Base-by-base conservation (phyloP, 2,888 invertebrate species). In the Cancer borealis region DNA sequence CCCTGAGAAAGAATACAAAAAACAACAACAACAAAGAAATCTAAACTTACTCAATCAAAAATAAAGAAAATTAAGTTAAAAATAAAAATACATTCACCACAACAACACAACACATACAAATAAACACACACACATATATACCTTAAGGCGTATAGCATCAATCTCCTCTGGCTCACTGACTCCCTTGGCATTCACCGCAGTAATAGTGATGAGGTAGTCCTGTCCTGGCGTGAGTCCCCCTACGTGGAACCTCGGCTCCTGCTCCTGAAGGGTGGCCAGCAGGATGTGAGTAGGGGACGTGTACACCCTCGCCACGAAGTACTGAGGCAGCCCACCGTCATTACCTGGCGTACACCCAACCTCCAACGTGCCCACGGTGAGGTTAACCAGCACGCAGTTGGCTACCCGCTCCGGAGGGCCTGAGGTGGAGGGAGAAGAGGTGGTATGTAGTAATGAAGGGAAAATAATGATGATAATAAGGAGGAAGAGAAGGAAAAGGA, bases 131-230 rank as follows among this genome's bases (percentile, higher is more conserved):
- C 8, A 5, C 21, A 21, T 5, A 73, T 93, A 73, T n/a, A 95
- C 95, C 94, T 95, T 95, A 1, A 95, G 93, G 26, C 95, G 73
- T 30, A 95, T 91, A 17, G 95, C 95, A 60, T 95, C 95, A 46
- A 95, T 95, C 79, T 95, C 94, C 79, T 93, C 95, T 0, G 95
- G 95, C 47, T 95, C 95, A 79, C 95, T 95, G n/a, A 92, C 89
- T 2, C 95, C 95, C 79, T 95, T 95, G 49, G 93, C 95, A 89
- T 95, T 95, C 66, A 95, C 94, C 10, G 95, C 95, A 0, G 95
- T 95, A 92, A 95, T 95, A 79, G 94, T 95, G 87, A 95, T 95
- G 73, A 94, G 92, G 90, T 95, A 95, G 87, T 95, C 95, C 45
- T 95, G 95, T 0, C 95, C 95, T 14, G 95, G 95, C 26, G 90